Base-by-base conservation (phyloP, 2,113 vertebrate genomes). In the Pseudorhombus dupliciocellatus region DNA sequence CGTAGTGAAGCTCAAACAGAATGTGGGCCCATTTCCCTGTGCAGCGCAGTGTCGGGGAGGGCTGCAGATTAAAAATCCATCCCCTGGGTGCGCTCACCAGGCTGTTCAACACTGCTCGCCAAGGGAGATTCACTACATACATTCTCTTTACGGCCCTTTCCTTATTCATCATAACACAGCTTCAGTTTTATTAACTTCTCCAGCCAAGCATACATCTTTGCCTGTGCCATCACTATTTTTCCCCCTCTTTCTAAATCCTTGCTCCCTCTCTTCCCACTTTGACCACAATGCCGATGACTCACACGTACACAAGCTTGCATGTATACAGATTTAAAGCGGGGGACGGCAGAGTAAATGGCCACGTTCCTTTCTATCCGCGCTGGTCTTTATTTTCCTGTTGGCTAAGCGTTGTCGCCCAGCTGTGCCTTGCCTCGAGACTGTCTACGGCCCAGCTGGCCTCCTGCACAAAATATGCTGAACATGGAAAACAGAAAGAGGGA, bases 151-250 rank as follows among this genome's bases (percentile, higher is more conserved):
- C 84, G 82, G 88, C 77, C 83, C 86, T 81, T 92, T 90, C 85
- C 89, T 91, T 93, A 92, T 92, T 91, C 90, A 92, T 92, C 89
- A 92, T 88, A 92, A 91, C 85, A 90, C 73, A 85, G 87, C 89
- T 90, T 92, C 80, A 87, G 78, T 91, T 93, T 91, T 91, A 93
- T 92, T 92, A 93, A 91, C 90, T 89, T 89, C 89, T 89, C 77
- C 81, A 88, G 80, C 83, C 86, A 85, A 85, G 87, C 89, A 90
- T 90, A 91, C 70, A 84, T 89, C 82, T 80, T 73, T 60, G 73
- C 75, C 70, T 80, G 69, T 69, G 77, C 77, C 77, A 87, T 85
- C 85, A 80, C 66, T 88, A 83, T 87, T 73, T 63, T 57, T 76
- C 51, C 65, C 68, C 72, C 67, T 79, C 57, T 69, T 57, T 77